Evolutionary conservation across 2,888 invertebrate species (phyloP).

Genomic region (Adelognathus sp.): DNA sequence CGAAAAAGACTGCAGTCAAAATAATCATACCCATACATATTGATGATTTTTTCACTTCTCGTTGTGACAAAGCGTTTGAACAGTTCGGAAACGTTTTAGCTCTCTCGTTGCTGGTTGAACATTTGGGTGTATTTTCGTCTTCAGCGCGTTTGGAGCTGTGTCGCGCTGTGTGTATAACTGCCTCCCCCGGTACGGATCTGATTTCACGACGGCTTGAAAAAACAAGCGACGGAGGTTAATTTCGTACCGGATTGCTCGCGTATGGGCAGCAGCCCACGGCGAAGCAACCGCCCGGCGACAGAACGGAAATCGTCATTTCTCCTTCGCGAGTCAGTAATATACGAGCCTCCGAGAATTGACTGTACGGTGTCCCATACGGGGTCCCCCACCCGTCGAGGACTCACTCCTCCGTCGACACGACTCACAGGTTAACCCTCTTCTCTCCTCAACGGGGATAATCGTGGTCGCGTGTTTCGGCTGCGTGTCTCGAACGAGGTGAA

Average conservation of each 20-base stretch:
- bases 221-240: conserved; percentile 65
- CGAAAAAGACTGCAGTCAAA: no score
- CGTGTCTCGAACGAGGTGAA: conserved; percentile 39
- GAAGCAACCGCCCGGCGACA: conserved; percentile 22
- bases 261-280: background rate
- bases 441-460: conserved; percentile 31
- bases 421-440: conserved; percentile 2
- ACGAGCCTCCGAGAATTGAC: conserved; percentile 10
- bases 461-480: conserved; percentile 37
- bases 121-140: conserved; percentile 59
- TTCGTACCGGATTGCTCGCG: conserved; percentile 62
- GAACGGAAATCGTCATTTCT: conserved; percentile 51
- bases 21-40: no score
- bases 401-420: background rate
- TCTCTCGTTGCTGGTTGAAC: conserved; percentile 39
- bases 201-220: conserved; percentile 65
- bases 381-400: background rate
- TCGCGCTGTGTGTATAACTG: conserved; percentile 51
- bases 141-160: conserved; percentile 14
- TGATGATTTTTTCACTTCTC: background rate
- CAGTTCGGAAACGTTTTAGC: conserved; percentile 32
- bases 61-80: background rate
- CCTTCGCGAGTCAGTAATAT: conserved; percentile 22
- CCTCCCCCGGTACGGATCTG: conserved; percentile 62
- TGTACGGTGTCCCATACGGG: conserved; percentile 6